These are phyloP conservation scores for Florisuga fusca DNA, from an alignment of 2,797 vertebrate species.

Conservation along the genomic window DNA sequence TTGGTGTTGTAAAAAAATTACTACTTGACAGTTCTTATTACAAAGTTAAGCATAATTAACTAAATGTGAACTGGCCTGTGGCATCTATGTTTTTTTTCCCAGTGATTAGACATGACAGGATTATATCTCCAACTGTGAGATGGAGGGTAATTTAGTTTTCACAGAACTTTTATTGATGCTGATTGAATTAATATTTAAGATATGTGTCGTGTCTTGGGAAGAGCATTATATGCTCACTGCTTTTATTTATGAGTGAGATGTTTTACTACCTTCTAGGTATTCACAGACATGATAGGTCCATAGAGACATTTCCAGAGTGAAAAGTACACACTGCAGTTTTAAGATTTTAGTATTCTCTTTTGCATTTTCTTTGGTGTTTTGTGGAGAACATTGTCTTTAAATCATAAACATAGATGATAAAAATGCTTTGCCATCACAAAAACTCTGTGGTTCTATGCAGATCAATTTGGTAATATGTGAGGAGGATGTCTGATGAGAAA, in stretches of 20 bases:
- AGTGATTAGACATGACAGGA: conserved; percentile 68
- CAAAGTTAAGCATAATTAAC: conserved; percentile 56
- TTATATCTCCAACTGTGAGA: conserved; percentile 71
- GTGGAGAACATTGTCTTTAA: neutral
- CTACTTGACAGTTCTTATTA: conserved; percentile 62
- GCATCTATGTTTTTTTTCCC: conserved; percentile 48
- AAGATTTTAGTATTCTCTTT: neutral
- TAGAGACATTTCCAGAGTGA: neutral
- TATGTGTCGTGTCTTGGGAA: conserved; percentile 44
- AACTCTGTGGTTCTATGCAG: neutral
- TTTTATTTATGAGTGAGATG: conserved; percentile 25
- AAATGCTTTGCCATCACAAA: neutral
- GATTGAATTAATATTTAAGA: conserved; percentile 69
- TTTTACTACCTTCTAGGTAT: neutral
- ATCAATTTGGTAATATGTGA: neutral
- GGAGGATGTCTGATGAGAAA: neutral
- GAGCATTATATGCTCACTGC: neutral
- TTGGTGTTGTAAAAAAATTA: conserved; percentile 23
- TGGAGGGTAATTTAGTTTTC: conserved; percentile 73
- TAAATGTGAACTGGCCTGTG: conserved; percentile 41
- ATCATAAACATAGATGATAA: neutral
- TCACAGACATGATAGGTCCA: neutral
- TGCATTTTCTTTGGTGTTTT: neutral
- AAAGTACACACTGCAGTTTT: neutral
- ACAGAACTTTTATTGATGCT: conserved; percentile 64